A percentile compares a stretch with the other conserved stretches of the same genome.
Conservation (phyloP, 2,797 vertebrate species). For the Labeo calbasu region DNA sequence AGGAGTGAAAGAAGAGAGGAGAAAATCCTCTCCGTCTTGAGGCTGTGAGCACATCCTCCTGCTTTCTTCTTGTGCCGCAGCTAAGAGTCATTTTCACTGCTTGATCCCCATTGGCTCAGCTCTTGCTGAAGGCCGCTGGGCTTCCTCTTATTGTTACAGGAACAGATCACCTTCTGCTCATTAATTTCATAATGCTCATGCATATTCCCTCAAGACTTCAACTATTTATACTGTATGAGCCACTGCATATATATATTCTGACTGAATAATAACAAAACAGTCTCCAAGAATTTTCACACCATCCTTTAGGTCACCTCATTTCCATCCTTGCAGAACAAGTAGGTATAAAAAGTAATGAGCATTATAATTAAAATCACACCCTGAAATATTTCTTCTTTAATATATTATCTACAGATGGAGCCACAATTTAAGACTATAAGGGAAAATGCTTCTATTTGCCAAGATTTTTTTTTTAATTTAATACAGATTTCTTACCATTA, state of each 20-base stretch:
- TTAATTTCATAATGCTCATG: constrained; percentile 34
- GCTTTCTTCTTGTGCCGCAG: constrained; percentile 34
- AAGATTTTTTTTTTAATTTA: background rate
- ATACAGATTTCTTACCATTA: too few species aligned
- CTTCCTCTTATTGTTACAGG: constrained; percentile 39
- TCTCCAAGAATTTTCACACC: background rate
- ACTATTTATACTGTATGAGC: constrained; percentile 12
- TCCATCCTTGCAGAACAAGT: constrained; percentile 12
- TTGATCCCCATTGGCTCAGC: constrained; percentile 36
- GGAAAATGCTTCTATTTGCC: background rate
- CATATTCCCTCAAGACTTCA: constrained; percentile 22
- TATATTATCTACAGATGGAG: background rate
- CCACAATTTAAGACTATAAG: background rate
- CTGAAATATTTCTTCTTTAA: background rate
- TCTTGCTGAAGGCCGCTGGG: constrained; percentile 19
- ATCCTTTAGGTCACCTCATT: constrained; percentile 13
- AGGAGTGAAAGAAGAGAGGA: constrained; percentile 21
- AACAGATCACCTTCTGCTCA: constrained; percentile 41
- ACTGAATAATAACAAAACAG: constrained; percentile 23
- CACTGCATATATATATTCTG: background rate
- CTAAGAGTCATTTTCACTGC: constrained; percentile 18
- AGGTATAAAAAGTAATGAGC: constrained; percentile 2
- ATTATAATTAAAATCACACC: constrained; percentile 22
- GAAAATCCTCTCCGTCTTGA: constrained; percentile 31
- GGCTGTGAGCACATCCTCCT: constrained; percentile 32